phyloP scores from a whole-genome alignment of 2,113 vertebrate species.

The Hippocampus mohnikei region DNA sequence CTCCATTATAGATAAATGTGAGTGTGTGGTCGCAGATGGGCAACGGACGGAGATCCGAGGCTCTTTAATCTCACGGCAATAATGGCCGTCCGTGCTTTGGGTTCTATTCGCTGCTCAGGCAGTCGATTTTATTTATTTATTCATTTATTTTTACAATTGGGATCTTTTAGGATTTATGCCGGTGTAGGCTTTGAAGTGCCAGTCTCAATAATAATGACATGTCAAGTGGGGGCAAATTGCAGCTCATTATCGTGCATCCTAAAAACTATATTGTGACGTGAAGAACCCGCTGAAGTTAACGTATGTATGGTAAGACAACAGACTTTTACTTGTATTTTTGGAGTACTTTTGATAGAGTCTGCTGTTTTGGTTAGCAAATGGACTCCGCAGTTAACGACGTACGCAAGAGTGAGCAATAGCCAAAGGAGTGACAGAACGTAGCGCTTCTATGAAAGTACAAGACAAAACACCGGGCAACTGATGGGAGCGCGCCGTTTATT shows the following conservation, averaged over 20 bases:
- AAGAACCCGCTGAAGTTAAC: neutral
- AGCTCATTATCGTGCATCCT: constrained; percentile 18
- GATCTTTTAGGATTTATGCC: constrained; percentile 15
- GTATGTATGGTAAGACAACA: too few relatives aligned
- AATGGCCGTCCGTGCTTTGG: constrained; percentile 21
- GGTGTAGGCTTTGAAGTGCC: constrained; percentile 19
- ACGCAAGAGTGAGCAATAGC: neutral
- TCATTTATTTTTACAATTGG: too few relatives aligned
- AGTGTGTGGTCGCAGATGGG: constrained; percentile 59
- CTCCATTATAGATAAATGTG: constrained; percentile 47
- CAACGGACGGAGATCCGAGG: constrained; percentile 41
- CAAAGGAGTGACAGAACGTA: neutral
- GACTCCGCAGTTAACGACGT: neutral
- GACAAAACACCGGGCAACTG: neutral
- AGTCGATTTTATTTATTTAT: constrained; percentile 1
- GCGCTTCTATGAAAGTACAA: neutral
- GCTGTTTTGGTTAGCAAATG: neutral
- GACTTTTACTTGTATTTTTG: too few relatives aligned
- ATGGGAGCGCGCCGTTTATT: neutral
- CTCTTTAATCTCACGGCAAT: constrained; percentile 61
- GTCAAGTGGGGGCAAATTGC: constrained; percentile 16
- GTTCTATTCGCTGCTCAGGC: neutral
- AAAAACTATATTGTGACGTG: neutral
- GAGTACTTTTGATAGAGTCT: neutral
- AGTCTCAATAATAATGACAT: constrained; percentile 28